Base-by-base conservation (phyloP, 2,888 invertebrate genomes). In the Drosophila fungiperda region DNA sequence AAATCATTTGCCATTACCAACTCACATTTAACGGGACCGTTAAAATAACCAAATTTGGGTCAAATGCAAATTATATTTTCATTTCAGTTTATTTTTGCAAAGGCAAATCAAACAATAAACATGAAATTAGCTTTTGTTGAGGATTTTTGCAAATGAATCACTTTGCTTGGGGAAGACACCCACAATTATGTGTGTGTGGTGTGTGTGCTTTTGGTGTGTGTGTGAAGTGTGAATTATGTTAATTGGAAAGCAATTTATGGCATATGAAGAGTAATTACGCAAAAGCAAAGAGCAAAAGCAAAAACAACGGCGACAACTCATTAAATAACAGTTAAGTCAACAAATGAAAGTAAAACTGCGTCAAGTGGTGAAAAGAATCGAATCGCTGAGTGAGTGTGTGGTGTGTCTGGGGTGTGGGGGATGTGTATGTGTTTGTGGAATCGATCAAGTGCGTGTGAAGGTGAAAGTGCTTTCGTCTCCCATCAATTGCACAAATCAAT, bases 211-310 rank as follows among this genome's bases (percentile, higher is more conserved):
- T 53, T 33, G 68, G 54, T 23, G 54, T 38, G 36, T 3, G 48
- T 12, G 49, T 26, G 58, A 79, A 79, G 87, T 84, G 87, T 70
- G 76, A 89, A 86, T 82, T 78, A 87, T 89, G 89, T 79, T 82
- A 89, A 86, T 86, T 89, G 76, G 71, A 73, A 87, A 86, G 69
- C 73, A 76, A 78, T 83, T 89, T 87, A 80, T 84, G 82, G 73
- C 82, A 80, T 80, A 38, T 40, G 40, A 35, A 12, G 49, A 49
- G 67, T 54, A 89, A 86, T 87, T 87, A 82, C 76, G 49, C 36
- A n/a, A 17, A 12, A 45, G 45, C 20, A 45, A 17, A 26, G 26
- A 26, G 26, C 49, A 23, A 36, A 23, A 23, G 11, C 36, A 26
- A 26, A 36, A 55, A 38, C 38, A 59, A 35, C 66, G 38, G 49